These are phyloP conservation scores for Mesodorylaimus sp. DNA, from an alignment of 2,888 invertebrate genomes.

Conservation along the genomic window DNA sequence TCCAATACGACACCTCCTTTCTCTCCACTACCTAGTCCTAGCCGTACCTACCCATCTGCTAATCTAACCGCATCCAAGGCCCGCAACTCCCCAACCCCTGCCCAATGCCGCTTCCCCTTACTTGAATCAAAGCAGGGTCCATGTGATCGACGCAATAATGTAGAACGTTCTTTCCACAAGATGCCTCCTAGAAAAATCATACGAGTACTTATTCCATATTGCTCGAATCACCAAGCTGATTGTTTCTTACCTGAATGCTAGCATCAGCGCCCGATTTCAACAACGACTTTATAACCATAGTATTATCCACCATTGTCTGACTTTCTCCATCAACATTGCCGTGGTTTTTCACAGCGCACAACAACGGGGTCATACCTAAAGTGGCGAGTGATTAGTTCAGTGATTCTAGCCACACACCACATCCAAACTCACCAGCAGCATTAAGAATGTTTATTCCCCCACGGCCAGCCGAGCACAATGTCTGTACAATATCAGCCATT, in stretches of 20 bases:
- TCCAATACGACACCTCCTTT: no score
- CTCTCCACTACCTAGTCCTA: no score
- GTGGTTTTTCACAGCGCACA: constrained; percentile 23
- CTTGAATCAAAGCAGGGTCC: constrained; percentile 23
- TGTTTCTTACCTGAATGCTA: constrained; percentile 14
- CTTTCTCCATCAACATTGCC: constrained; percentile 22
- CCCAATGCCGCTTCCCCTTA: no score
- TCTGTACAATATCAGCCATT: constrained; percentile 18
- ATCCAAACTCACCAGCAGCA: constrained; percentile 2
- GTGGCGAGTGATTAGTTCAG: not conserved
- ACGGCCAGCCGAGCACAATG: constrained; percentile 2
- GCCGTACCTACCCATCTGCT: no score
- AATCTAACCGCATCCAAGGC: no score
- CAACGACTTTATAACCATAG: constrained; percentile 17
- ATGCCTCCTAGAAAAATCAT: constrained; percentile 18
- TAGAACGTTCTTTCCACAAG: constrained; percentile 21
- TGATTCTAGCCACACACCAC: no score
- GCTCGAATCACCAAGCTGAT: not conserved
- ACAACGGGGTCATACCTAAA: constrained; percentile 22
- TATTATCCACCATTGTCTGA: constrained; percentile 22
- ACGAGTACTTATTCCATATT: not conserved
- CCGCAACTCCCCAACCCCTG: no score
- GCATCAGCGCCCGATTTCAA: constrained; percentile 23
- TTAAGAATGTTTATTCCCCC: constrained; percentile 13
- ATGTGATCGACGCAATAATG: constrained; percentile 24